Base-by-base conservation (phyloP, 2,888 invertebrate species). In the Gnatocerus cornutus region DNA sequence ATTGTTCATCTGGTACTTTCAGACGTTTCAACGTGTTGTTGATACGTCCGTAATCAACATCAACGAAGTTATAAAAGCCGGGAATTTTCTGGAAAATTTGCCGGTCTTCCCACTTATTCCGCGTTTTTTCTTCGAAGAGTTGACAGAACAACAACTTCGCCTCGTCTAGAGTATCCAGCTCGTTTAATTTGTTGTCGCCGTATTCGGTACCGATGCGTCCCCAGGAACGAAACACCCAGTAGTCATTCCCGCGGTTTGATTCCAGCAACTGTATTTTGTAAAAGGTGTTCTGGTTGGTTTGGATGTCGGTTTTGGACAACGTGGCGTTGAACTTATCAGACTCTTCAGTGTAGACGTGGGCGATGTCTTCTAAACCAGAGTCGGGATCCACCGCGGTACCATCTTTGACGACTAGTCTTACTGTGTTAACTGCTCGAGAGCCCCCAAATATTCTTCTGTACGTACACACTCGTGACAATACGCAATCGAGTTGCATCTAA, bases 121-220 rank as follows among this genome's bases (percentile, higher is more conserved):
- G 1, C 21, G 21, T 21, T 21, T 21, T 21, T 21, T 21, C 21
- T 21, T 21, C 21, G 21, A 21, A 21, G 4, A 21, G 21, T 4
- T 21, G 2, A 4, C 21, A 21, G 21, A 21, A 21, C 21, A 21
- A 21, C 4, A 21, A 3, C 21, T 21, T 21, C 2, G 21, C 21
- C 4, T 21, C 21, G 4, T 21, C 4, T 21, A 21, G 76, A 0
- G 84, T 81, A 0, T 55, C 16, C 39, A 67, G 69, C 6, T 63
- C 13, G 6, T 76, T 76, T n/a, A 71, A 50, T 74, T 78, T 79
- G 27, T 74, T 74, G 12, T 89, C 90, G 3, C 99, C 99, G 77
- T 97, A 94, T 0, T 91, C 93, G 0, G 99, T 99, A 2, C 99
- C 98, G 74, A 98, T 96, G 68, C 99, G 90, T 8, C 99, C 99